These are phyloP conservation scores for Saiga tatarica DNA, from an alignment of 2,113 vertebrate species.

Conservation along the genomic window DNA sequence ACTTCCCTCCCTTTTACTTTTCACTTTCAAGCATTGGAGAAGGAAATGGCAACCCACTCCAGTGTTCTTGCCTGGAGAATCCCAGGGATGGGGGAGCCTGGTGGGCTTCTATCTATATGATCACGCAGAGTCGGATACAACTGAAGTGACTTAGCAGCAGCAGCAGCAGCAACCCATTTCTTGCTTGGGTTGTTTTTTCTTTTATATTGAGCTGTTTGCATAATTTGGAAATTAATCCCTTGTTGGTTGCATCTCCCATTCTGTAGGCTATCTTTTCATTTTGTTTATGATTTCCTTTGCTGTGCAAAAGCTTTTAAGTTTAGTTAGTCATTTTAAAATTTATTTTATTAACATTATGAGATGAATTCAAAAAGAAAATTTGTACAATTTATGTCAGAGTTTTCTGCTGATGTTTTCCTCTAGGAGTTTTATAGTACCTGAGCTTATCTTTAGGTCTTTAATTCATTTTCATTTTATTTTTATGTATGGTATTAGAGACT, in stretches of 20 bases:
- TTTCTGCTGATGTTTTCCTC: background rate
- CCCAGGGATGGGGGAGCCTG: too few relatives aligned
- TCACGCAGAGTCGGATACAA: accelerated
- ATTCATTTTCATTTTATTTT: background rate
- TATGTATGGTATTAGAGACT: background rate
- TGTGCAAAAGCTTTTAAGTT: background rate
- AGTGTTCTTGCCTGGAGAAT: too few relatives aligned
- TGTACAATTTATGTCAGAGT: background rate
- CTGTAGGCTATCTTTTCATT: background rate
- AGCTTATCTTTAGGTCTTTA: background rate
- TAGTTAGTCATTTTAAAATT: background rate
- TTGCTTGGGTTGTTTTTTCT: background rate
- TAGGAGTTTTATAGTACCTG: background rate
- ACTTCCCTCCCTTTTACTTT: too few relatives aligned
- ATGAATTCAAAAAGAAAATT: background rate
- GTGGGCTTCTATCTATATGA: too few relatives aligned
- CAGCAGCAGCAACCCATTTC: background rate
- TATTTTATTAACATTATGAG: background rate
- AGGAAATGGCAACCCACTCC: too few relatives aligned
- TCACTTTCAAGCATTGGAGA: too few relatives aligned
- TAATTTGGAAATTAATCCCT: background rate
- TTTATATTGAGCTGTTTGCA: background rate
- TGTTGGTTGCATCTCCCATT: background rate
- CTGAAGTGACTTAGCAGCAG: too few relatives aligned
- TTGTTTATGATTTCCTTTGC: background rate